Conservation (phyloP, 1,140 invertebrate genomes). For the Grapholita molesta region DNA sequence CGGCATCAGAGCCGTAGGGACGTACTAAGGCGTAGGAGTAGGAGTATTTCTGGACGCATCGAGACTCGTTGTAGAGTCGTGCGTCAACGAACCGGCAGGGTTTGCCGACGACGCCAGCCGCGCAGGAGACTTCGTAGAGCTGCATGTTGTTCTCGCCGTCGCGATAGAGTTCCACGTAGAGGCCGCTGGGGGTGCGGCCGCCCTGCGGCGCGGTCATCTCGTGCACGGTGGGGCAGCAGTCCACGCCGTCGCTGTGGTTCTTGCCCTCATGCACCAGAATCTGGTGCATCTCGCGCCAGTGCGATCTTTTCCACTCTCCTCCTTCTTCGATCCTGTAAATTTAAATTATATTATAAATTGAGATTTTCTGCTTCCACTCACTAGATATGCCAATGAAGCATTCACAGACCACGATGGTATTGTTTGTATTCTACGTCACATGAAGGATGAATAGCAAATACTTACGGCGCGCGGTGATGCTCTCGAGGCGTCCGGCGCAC, state of each 20-base stretch:
- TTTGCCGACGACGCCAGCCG: conserved; percentile 82
- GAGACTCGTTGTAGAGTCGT: conserved; percentile 82
- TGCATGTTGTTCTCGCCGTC: conserved; percentile 81
- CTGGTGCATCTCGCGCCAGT: conserved; percentile 81
- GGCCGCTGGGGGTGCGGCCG: conserved; percentile 85
- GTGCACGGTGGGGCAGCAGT: conserved; percentile 88
- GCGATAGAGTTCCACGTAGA: conserved; percentile 87
- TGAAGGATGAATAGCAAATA: too few species aligned
- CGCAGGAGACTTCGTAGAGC: conserved; percentile 90
- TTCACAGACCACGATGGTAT: too few species aligned
- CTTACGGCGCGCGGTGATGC: conserved; percentile 61
- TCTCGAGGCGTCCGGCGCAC: conserved; percentile 60
- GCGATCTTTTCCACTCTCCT: conserved; percentile 68
- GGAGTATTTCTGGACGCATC: conserved; percentile 91
- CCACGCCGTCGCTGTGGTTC: conserved; percentile 79
- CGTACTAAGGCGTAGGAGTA: conserved; percentile 90
- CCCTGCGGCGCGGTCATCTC: conserved; percentile 88
- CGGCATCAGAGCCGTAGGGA: conserved; percentile 53
- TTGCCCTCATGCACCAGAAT: conserved; percentile 79
- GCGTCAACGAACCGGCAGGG: conserved; percentile 88
- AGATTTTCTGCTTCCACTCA: too few species aligned
- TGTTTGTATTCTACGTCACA: too few species aligned
- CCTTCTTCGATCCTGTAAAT: conserved; percentile 62
- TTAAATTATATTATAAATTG: neutral
- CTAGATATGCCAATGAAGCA: too few species aligned